These are phyloP conservation scores for Pogonomyrmex barbatus DNA, from an alignment of 1,140 invertebrate genomes.

Conservation along the genomic window DNA sequence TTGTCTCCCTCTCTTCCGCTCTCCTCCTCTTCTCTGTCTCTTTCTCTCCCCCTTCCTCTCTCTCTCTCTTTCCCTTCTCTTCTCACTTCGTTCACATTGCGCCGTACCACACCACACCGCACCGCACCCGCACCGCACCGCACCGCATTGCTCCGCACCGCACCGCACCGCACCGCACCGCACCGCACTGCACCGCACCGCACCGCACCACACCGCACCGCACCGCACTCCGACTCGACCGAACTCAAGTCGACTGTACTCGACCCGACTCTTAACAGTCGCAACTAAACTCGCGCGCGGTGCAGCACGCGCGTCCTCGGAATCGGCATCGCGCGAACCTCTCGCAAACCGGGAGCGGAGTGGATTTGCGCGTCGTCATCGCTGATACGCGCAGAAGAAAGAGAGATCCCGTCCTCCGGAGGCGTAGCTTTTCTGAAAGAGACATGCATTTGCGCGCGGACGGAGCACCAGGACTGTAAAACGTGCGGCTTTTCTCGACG, in stretches of 20 bases:
- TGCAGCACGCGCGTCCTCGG: slow-evolving; percentile 39
- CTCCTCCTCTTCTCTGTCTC: slow-evolving; percentile 31
- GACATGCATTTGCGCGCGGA: background rate
- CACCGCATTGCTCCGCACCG: too few species aligned
- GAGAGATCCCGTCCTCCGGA: background rate
- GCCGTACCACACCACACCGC: background rate
- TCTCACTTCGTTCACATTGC: slow-evolving; percentile 29
- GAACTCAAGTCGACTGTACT: slow-evolving; percentile 66
- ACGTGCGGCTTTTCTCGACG: background rate
- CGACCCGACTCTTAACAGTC: slow-evolving; percentile 74
- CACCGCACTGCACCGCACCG: too few species aligned
- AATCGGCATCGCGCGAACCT: background rate
- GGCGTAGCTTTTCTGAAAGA: background rate
- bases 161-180: too few species aligned
- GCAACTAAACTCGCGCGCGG: slow-evolving; percentile 77
- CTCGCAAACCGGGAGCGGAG: slow-evolving; percentile 16
- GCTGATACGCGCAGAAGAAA: background rate
- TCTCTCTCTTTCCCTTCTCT: slow-evolving; percentile 3
- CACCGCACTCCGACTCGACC: slow-evolving; percentile 39
- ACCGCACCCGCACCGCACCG: too few species aligned
- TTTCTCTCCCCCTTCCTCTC: slow-evolving; percentile 53
- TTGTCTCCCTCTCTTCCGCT: slow-evolving; percentile 30
- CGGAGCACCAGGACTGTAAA: background rate
- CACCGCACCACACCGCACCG: background rate
- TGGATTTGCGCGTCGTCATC: background rate